These are phyloP conservation scores for Meiosimyza decipiens DNA, from an alignment of 2,888 invertebrate species.

Conservation along the genomic window DNA sequence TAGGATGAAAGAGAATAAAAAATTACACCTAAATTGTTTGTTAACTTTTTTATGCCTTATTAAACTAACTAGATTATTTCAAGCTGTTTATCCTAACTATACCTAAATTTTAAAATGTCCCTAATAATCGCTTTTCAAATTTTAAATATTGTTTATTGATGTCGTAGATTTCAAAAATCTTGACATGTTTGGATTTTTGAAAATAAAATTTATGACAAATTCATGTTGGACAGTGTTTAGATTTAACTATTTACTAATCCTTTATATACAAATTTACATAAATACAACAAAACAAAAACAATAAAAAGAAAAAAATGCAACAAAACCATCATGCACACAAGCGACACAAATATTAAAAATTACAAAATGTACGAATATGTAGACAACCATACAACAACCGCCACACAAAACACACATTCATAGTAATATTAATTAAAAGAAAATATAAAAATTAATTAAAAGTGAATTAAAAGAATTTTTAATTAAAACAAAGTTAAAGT, in stretches of 20 bases:
- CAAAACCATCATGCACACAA: constrained; percentile 22
- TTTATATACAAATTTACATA: constrained; percentile 37
- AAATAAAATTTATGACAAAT: too few species aligned
- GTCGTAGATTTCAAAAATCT: too few species aligned
- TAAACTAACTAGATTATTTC: too few species aligned
- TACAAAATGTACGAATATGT: constrained; percentile 1
- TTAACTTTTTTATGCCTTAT: too few species aligned
- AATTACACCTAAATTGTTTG: too few species aligned
- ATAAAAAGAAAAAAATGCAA: constrained; percentile 9
- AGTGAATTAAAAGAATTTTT: constrained; percentile 41
- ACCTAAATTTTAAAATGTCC: too few species aligned
- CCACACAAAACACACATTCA: constrained; percentile 28
- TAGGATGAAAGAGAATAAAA: too few species aligned
- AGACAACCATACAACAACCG: constrained; percentile 22
- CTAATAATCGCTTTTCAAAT: too few species aligned
- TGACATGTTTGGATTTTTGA: too few species aligned
- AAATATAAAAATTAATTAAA: constrained; percentile 30
- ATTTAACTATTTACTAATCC: constrained; percentile 32
- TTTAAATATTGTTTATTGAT: too few species aligned
- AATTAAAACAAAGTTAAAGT: constrained; percentile 40
- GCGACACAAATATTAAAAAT: constrained; percentile 26
- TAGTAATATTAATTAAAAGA: constrained; percentile 30
- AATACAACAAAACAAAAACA: constrained; percentile 17
- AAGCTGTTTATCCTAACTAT: too few species aligned
- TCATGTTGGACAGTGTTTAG: background rate